Percentiles rank a stretch among this genome's conserved stretches.
These are phyloP conservation scores for Zootermopsis nevadensis DNA, from an alignment of 2,888 invertebrate species.

Conservation along the genomic window DNA sequence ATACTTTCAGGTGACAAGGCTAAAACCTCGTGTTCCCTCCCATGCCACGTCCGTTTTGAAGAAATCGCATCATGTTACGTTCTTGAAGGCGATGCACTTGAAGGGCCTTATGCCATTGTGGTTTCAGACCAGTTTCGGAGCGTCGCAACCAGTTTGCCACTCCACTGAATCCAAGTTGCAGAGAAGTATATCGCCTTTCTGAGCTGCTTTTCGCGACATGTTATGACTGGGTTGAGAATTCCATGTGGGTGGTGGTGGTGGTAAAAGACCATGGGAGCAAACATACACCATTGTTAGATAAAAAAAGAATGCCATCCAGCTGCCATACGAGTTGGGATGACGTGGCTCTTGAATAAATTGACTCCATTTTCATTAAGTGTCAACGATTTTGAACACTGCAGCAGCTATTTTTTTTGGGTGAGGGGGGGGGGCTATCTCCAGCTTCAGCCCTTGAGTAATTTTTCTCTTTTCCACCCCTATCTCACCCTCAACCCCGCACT, in stretches of 20 bases:
- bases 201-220: neutral
- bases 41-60: too few species aligned
- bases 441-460: neutral
- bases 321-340: conserved; percentile 8
- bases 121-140: neutral
- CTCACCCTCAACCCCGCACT: neutral
- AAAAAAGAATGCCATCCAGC: conserved; percentile 18
- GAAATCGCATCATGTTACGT: too few species aligned
- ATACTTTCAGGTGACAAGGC: too few species aligned
- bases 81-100: too few species aligned
- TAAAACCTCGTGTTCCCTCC: too few species aligned
- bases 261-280: neutral
- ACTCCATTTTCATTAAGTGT: conserved; percentile 34
- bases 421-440: neutral
- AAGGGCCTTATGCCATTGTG: neutral
- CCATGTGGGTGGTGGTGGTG: neutral
- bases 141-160: neutral
- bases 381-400: conserved; percentile 21
- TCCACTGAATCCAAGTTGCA: neutral
- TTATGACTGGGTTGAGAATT: conserved; percentile 11
- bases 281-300: neutral
- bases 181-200: neutral
- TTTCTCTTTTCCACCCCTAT: neutral
- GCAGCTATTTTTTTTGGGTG: neutral
- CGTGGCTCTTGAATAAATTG: conserved; percentile 35